Conservation (phyloP, 2,797 vertebrate genomes). For the Chiroxiphia lanceolata region DNA sequence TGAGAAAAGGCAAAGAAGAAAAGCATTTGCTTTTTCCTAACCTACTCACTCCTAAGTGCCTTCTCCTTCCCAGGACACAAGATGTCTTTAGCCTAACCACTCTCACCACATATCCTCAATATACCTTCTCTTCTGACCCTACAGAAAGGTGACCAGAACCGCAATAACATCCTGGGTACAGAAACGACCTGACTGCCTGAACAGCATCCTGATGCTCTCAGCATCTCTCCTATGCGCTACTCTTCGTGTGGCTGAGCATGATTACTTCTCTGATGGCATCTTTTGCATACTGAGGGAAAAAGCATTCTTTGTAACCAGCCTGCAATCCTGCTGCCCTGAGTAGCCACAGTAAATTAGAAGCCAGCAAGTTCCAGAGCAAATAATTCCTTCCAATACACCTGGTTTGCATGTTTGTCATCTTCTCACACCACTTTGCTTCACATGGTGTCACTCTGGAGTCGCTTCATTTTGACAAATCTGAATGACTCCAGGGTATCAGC, state of each 20-base stretch:
- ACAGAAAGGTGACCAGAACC: not conserved
- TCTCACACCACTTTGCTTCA: not conserved
- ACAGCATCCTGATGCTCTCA: not conserved
- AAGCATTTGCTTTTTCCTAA: not conserved
- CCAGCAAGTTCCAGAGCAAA: not conserved
- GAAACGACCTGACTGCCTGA: not conserved
- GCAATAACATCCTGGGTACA: not conserved
- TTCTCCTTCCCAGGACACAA: not conserved
- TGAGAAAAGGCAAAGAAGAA: not conserved
- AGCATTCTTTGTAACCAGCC: not conserved
- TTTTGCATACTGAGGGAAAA: not conserved
- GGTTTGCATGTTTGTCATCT: not conserved
- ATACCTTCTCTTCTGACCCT: not conserved
- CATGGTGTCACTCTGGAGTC: not conserved
- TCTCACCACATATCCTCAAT: not conserved
- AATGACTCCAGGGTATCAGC: not conserved
- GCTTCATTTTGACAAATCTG: not conserved
- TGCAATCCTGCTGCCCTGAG: not conserved
- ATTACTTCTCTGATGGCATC: not conserved
- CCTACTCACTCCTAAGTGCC: not conserved
- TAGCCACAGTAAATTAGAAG: not conserved
- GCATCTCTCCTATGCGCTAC: not conserved
- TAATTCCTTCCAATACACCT: not conserved
- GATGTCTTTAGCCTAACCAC: not conserved
- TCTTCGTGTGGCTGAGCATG: fast-evolving